Percentiles rank a stretch among this genome's conserved stretches.
Conservation (phyloP, 2,888 invertebrate species). For the Lathronympha strigana region DNA sequence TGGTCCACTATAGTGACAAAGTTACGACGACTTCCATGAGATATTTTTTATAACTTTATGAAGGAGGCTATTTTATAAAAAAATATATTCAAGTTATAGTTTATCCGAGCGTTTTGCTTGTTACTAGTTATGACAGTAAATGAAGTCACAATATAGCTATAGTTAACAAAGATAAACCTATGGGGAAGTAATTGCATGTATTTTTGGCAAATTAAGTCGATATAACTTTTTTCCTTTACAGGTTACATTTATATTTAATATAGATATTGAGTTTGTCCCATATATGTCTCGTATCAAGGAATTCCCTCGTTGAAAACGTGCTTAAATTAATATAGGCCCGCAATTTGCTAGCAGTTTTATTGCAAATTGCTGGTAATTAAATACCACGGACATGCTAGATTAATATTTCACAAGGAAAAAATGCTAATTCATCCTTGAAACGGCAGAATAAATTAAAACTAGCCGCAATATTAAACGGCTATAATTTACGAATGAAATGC, state of each 20-base stretch:
- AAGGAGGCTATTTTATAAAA: too few species aligned
- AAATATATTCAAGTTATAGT: too few species aligned
- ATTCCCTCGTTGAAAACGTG: neutral
- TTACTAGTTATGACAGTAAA: too few species aligned
- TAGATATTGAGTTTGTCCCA: neutral
- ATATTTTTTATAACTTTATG: too few species aligned
- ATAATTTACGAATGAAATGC: slow-evolving; percentile 28
- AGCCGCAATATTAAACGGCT: slow-evolving; percentile 28
- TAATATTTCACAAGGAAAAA: slow-evolving; percentile 29
- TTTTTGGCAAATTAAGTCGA: neutral
- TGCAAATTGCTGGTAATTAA: slow-evolving; percentile 34
- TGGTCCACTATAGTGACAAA: too few species aligned
- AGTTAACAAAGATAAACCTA: slow-evolving; percentile 1
- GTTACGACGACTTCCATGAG: too few species aligned
- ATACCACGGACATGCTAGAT: slow-evolving; percentile 22
- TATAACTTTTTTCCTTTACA: too few species aligned
- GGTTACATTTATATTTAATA: neutral
- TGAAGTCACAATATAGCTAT: neutral
- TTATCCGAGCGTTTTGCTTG: too few species aligned
- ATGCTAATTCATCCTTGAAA: slow-evolving; percentile 30
- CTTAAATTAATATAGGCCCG: slow-evolving; percentile 23
- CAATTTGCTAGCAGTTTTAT: slow-evolving; percentile 11
- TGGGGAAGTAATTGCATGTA: neutral
- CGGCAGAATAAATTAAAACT: slow-evolving; percentile 31
- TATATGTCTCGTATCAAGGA: neutral